phyloP scores from a whole-genome alignment of 2,797 vertebrate species.

The Chiroxiphia lanceolata region DNA sequence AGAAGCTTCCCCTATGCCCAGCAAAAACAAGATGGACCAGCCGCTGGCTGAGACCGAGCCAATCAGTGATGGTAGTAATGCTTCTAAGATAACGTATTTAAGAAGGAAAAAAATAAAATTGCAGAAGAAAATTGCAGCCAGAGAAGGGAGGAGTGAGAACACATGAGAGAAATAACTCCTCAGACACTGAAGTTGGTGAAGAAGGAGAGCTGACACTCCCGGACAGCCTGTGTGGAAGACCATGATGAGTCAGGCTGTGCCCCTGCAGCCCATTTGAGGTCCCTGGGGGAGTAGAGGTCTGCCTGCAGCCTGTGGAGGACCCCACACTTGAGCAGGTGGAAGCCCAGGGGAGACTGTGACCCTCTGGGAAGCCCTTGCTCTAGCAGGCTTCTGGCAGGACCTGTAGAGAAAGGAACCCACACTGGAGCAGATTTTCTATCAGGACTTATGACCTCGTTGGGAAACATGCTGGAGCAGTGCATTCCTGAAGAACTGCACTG shows the following conservation, averaged over 20 bases:
- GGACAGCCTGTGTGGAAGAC: neutral
- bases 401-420: neutral
- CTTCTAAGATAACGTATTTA: neutral
- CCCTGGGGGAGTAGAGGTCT: neutral
- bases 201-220: neutral
- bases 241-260: neutral
- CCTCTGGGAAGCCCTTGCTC: neutral
- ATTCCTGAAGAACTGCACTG: neutral
- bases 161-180: neutral
- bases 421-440: neutral
- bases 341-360: neutral
- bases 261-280: neutral
- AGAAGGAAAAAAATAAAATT: neutral
- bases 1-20: neutral
- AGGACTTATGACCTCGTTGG: neutral
- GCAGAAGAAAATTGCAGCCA: neutral
- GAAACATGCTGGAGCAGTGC: neutral
- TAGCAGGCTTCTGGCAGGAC: neutral
- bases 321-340: neutral
- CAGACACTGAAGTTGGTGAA: neutral
- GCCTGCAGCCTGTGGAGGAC: neutral
- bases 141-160: neutral
- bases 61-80: fast-evolving
- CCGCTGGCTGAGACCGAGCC: neutral
- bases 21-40: neutral